phyloP scores from a whole-genome alignment of 2,888 invertebrate species.

The Octodonta nipae region DNA sequence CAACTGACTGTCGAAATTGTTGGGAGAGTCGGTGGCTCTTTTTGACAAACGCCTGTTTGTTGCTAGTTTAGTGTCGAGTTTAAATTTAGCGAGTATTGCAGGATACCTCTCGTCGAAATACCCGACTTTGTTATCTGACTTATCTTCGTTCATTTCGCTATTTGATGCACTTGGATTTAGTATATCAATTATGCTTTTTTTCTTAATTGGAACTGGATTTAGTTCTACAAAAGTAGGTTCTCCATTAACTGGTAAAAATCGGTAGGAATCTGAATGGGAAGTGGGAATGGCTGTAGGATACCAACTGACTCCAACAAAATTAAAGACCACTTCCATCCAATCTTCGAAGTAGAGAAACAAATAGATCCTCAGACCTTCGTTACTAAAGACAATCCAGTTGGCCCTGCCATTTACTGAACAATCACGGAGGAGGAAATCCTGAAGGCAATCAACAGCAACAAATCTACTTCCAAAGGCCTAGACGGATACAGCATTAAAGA shows the following conservation, averaged over 20 bases:
- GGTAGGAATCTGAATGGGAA: constrained; percentile 22
- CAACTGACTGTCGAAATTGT: constrained; percentile 6
- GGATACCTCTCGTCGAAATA: constrained; percentile 19
- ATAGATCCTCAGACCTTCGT: too few species aligned
- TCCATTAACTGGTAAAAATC: constrained; percentile 19
- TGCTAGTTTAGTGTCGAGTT: constrained; percentile 21
- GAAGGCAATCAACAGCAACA: too few species aligned
- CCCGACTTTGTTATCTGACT: constrained; percentile 6
- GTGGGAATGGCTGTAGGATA: too few species aligned
- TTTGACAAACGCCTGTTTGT: too few species aligned
- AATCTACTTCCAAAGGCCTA: too few species aligned
- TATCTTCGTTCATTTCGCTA: constrained; percentile 8
- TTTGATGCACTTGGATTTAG: constrained; percentile 11
- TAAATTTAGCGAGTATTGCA: constrained; percentile 23
- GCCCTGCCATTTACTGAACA: too few species aligned
- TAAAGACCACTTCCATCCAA: too few species aligned
- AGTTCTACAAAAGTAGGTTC: constrained; percentile 19
- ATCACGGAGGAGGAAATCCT: too few species aligned
- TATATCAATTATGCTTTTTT: constrained; percentile 10
- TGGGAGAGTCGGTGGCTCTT: not conserved
- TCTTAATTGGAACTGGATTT: constrained; percentile 13
- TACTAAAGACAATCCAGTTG: too few species aligned
- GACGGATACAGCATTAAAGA: too few species aligned
- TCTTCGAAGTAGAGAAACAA: too few species aligned
- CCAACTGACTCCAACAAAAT: too few species aligned